A percentile compares a stretch with the other conserved stretches of the same genome.
Evolutionary conservation across 2,888 invertebrate genomes (phyloP).

Genomic region (Idaea straminata): DNA sequence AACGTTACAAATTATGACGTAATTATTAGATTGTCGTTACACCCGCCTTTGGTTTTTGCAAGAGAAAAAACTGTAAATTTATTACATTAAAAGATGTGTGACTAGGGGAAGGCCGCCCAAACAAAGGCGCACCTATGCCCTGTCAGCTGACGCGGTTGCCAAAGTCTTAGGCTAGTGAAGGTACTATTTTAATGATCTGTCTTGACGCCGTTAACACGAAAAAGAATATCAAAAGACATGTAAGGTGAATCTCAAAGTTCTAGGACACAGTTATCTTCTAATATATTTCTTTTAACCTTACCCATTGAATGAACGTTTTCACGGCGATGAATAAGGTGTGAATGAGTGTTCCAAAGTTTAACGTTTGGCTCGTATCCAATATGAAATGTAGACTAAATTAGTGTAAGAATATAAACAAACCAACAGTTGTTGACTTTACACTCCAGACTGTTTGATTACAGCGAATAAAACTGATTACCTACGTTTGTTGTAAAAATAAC

Average conservation of each 20-base stretch:
- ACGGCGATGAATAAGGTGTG: background rate
- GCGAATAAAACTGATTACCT: slow-evolving; percentile 31
- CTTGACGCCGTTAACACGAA: background rate
- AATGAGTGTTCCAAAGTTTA: slow-evolving; percentile 27
- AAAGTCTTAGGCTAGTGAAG: too few relatives aligned
- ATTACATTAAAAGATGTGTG: too few relatives aligned
- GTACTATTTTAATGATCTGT: background rate
- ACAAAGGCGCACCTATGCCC: too few relatives aligned
- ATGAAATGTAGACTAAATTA: slow-evolving; percentile 37
- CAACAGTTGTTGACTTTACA: slow-evolving; percentile 65
- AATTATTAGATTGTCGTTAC: too few relatives aligned
- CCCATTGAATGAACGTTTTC: slow-evolving; percentile 45
- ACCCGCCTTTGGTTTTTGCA: too few relatives aligned
- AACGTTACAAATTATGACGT: too few relatives aligned
- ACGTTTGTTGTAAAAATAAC: slow-evolving; percentile 10
- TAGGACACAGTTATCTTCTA: background rate
- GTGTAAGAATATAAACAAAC: slow-evolving; percentile 54
- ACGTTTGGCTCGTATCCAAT: slow-evolving; percentile 47
- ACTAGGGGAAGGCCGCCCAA: too few relatives aligned
- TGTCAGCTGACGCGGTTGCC: too few relatives aligned
- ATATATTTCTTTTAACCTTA: background rate
- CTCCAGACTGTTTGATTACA: slow-evolving; percentile 47
- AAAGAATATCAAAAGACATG: background rate
- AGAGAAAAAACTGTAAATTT: too few relatives aligned
- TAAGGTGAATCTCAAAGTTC: background rate